Conservation (phyloP, 2,888 invertebrate genomes). For the Blera fallax region DNA sequence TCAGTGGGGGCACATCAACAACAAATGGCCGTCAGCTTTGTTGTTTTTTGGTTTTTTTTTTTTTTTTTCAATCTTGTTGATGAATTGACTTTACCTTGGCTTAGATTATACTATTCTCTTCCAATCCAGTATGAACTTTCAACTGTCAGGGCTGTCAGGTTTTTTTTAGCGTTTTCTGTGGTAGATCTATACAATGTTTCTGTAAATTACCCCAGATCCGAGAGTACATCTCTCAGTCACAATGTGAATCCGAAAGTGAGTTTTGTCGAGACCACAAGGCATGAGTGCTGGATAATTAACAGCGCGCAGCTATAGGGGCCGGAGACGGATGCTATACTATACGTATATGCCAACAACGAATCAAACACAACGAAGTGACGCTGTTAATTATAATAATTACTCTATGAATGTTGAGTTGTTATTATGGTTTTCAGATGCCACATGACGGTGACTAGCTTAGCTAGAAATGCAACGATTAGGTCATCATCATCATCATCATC, state of each 20-base stretch:
- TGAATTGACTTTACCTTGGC: conserved; percentile 70
- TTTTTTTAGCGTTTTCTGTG: background rate
- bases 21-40: conserved; percentile 28
- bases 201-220: conserved; percentile 5
- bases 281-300: conserved; percentile 33
- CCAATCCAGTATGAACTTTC: conserved; percentile 55
- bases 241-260: conserved; percentile 33
- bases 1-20: conserved; percentile 44
- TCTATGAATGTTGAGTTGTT: conserved; percentile 48
- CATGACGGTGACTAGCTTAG: conserved; percentile 45
- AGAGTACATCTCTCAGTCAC: conserved; percentile 10
- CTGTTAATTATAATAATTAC: conserved; percentile 63
- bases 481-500: conserved; percentile 38
- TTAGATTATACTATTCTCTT: conserved; percentile 63
- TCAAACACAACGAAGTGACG: conserved; percentile 5
- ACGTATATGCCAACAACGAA: background rate
- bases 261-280: conserved; percentile 15
- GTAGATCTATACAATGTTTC: conserved; percentile 11
- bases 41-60: background rate
- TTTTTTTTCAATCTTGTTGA: conserved; percentile 50
- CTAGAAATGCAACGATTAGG: conserved; percentile 62
- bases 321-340: background rate
- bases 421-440: conserved; percentile 35
- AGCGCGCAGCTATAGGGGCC: background rate
- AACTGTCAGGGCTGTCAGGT: conserved; percentile 65